Evolutionary conservation across 2,888 invertebrate genomes (phyloP), one percentile per base, ranked within the genome.

Genomic region (Strigamia transsilvanica): DNA sequence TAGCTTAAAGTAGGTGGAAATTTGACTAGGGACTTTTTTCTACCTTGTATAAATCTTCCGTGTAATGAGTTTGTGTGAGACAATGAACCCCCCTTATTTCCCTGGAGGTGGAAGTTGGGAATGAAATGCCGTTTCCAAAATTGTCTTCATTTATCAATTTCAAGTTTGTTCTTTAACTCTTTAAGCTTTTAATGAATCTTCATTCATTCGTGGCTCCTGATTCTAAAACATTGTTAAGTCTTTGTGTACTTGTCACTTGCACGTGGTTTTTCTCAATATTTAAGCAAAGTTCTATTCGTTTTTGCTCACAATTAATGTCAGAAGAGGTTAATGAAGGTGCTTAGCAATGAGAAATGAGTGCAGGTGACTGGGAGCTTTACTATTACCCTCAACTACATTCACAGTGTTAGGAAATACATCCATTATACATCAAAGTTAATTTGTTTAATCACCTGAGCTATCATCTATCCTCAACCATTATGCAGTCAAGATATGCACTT

Each of bases 61-160:
- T 18, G 18, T 73, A 73, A 73, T 32, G 73, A 27, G 73, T 13
- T 32, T 32, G 73, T 27, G 73, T 32, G 27, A 73, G 73, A 73
- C 73, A 73, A 73, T 27, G 73, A 73, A 73, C 5, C 32, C 73
- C 73, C 32, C n/a, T 73, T 73, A 73, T 73, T 73, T 73, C 73
- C 73, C 73, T 12, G 73, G 73, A 32, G 73, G 32, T 73, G 73
- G 2, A 12, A 73, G 32, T 73, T 32, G 27, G n/a, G 56, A 56
- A 56, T 18, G 21, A 56, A 56, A 56, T 56, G 56, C 56, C 73
- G 32, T 32, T 73, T 73, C 27, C 5, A 73, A 73, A 73, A 73
- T 73, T 73, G 73, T 73, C 73, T 73, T 73, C 73, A 73, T 73
- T 73, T 73, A 73, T 73, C 73, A 73, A 73, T 73, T 73, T 73